A percentile compares a stretch with the other conserved stretches of the same genome.
phyloP scores from a whole-genome alignment of 2,797 vertebrate genomes.

The Pantherophis alleghaniensis region DNA sequence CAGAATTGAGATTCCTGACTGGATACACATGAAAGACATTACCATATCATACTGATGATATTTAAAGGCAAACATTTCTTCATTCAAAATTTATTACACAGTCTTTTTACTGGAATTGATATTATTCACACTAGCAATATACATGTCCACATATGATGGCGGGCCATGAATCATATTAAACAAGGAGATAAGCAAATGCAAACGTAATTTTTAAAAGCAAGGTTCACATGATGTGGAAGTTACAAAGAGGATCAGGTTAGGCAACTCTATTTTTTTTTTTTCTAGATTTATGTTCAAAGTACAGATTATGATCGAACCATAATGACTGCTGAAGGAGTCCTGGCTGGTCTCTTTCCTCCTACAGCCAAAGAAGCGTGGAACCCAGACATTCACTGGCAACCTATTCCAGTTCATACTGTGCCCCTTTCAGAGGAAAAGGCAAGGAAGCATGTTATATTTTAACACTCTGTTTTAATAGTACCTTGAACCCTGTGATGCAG shows the following conservation, averaged over 20 bases:
- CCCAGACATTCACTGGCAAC: conserved; percentile 70
- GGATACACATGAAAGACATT: not conserved
- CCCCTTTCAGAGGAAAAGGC: conserved; percentile 19
- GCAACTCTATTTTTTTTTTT: not conserved
- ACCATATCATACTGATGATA: no score
- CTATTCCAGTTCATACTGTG: conserved; percentile 74
- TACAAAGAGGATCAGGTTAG: not conserved
- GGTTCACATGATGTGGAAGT: not conserved
- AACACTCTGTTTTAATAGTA: not conserved
- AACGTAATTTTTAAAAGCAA: not conserved
- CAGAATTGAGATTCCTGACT: not conserved
- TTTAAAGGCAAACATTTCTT: not conserved
- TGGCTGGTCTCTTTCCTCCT: conserved; percentile 69
- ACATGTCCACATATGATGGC: not conserved
- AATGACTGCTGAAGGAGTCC: conserved; percentile 72
- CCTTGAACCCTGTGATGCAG: not conserved
- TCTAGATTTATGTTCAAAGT: conserved; percentile 74
- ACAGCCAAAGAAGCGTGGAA: conserved; percentile 65
- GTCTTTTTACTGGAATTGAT: not conserved
- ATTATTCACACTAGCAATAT: not conserved
- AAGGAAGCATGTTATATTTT: not conserved
- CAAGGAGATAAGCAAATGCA: not conserved
- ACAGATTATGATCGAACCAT: conserved; percentile 76
- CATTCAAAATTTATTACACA: not conserved
- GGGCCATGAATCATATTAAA: not conserved